Evolutionary conservation across 2,797 vertebrate genomes (phyloP).

Genomic region (Tenualosa thibaudeaui): DNA sequence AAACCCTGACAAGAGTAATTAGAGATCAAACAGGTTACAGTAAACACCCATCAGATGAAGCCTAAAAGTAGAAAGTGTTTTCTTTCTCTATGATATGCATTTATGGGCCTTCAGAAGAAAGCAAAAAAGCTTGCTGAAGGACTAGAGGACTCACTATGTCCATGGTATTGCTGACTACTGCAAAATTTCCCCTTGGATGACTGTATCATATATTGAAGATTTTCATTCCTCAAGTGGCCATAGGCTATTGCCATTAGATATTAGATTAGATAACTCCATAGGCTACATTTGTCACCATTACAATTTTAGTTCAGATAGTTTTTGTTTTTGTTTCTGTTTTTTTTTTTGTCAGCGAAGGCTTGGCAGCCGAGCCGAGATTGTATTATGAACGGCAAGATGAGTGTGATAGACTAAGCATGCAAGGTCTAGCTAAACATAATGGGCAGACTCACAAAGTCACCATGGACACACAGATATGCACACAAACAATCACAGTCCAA

Average conservation of each 20-base stretch:
- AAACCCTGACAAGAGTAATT: not conserved
- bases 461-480: not conserved
- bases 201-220: not conserved
- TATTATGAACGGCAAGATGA: not conserved
- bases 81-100: too few relatives aligned
- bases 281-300: not conserved
- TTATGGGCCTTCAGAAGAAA: too few relatives aligned
- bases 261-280: not conserved
- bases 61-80: too few relatives aligned
- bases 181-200: not conserved
- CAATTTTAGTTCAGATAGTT: not conserved
- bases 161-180: not conserved
- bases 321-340: too few relatives aligned
- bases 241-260: too few relatives aligned
- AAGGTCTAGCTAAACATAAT: not conserved
- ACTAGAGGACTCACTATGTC: not conserved
- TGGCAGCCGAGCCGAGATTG: not conserved
- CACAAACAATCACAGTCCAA: not conserved
- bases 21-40: not conserved
- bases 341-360: too few relatives aligned
- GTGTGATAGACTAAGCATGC: not conserved
- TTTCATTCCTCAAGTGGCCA: not conserved
- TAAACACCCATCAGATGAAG: not conserved
- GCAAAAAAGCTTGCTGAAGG: not conserved
- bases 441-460: not conserved